Base-by-base conservation (phyloP, 2,113 vertebrate genomes). In the Trochalopteron elliotii region DNA sequence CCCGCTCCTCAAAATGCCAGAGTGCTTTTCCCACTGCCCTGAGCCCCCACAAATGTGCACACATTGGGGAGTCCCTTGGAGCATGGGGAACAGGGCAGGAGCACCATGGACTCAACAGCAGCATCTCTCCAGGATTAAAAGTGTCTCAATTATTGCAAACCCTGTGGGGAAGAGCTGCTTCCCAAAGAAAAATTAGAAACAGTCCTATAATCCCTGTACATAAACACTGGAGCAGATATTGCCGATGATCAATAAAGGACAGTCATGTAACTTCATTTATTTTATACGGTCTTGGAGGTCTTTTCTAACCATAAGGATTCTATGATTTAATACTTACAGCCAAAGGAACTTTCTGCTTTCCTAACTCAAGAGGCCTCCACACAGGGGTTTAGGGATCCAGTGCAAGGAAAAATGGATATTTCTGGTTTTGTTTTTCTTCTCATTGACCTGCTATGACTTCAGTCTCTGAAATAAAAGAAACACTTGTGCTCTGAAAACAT, bases 381-480 rank as follows among this genome's bases (percentile, higher is more conserved):
- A 22, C 23, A 23, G 45, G 30, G 37, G 15, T 67, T 90, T 56
- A 69, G 44, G 40, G 56, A 71, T 33, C 24, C 33, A 44, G 33
- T 7, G 3, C 25, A 47, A 88, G 35, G 35, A 44, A 88, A 85
- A 93, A 37, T 12, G 49, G 63, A 2, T 3, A 86, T 52, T 87
- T 83, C 82, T 94, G 33, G 35, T 35, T 91, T 80, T 39, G 27
- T 86, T 94, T 86, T 47, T 52, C 45, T 79, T 69, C 61, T 93
- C 60, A 10, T 42, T 33, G 59, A 63, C 44, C 68, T 82, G 5
- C 57, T 60, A 12, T 78, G 70, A 79, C 57, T 91, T 79, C n/a
- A 56, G 59, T 12, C 25, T 49, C 63, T 52, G 75, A 87, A 93
- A 80, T 35, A 70, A 61, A 75, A 67, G 42, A 59, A 89, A 31